phyloP scores from a whole-genome alignment of 1,140 invertebrate species.

The Lordiphosa stackelbergi region DNA sequence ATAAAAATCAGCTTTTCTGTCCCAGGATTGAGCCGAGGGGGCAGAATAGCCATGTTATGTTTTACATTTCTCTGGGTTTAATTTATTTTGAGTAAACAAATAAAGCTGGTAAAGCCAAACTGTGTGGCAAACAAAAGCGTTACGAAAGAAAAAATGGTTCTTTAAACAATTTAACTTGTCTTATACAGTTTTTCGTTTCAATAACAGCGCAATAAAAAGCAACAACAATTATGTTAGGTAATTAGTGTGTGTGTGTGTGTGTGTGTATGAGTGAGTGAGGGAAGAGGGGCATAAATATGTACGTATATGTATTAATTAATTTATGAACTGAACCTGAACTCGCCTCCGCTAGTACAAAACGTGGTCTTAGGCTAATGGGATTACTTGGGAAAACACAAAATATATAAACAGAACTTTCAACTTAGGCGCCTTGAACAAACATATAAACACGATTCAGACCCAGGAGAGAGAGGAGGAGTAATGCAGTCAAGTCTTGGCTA shows the following conservation, averaged over 20 bases:
- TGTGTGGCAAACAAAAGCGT: slow-evolving; percentile 54
- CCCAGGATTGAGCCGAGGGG: slow-evolving; percentile 27
- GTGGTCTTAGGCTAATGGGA: slow-evolving; percentile 6
- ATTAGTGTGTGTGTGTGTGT: slow-evolving; percentile 39
- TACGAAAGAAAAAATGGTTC: slow-evolving; percentile 58
- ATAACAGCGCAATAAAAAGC: slow-evolving; percentile 71
- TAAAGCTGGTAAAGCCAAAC: slow-evolving; percentile 49
- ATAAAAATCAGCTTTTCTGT: slow-evolving; percentile 13
- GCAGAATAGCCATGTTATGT: slow-evolving; percentile 13
- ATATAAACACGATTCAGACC: slow-evolving; percentile 23
- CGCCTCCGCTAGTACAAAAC: slow-evolving; percentile 13
- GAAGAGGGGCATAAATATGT: slow-evolving; percentile 22
- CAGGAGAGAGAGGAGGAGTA: slow-evolving; percentile 24
- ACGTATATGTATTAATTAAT: slow-evolving; percentile 18
- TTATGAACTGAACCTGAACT: background rate
- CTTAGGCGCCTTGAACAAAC: slow-evolving; percentile 23
- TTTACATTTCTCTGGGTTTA: slow-evolving; percentile 2
- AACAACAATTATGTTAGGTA: slow-evolving; percentile 63
- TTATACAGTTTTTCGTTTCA: slow-evolving; percentile 54
- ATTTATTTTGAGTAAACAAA: slow-evolving; percentile 60
- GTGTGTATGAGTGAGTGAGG: slow-evolving; percentile 32
- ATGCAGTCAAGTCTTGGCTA: slow-evolving; percentile 34
- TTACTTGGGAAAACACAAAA: slow-evolving; percentile 39
- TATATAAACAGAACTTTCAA: slow-evolving; percentile 41
- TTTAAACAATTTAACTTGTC: slow-evolving; percentile 62